Evolutionary conservation across 2,797 vertebrate genomes (phyloP), one percentile per base, ranked within the genome.

Genomic region (Sphaeramia orbicularis): DNA sequence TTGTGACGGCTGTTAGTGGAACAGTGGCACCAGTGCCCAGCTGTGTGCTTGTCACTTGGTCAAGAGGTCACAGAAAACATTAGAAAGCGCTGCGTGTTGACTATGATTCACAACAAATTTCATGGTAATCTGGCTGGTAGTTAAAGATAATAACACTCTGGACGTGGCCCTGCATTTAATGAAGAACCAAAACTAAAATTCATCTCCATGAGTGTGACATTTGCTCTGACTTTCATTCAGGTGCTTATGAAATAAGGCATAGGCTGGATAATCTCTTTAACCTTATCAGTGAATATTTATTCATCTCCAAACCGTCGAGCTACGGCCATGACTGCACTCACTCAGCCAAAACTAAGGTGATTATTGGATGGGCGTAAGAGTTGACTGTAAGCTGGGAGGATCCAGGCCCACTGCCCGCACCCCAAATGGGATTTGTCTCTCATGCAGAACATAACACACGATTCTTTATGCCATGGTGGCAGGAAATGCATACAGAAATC

Each of bases 291-390:
- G 38, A 69, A 65, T 64, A 41, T 80, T 65, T 79, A 84, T 79
- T 83, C 71, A 42, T 76, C 64, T 70, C 49, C 68, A 38, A 52
- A 24, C 54, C 0, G 7, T 57, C 14, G 18, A 7, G 50, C 21
- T 27, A 35, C 24, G 40, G 57, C 57, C 48, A 6, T 54, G 43
- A 58, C 62, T 48, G 18, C 3, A 72, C 68, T 65, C 69, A 10
- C 66, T 84, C 76, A 80, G 74, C 81, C 67, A 59, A 50, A 50
- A 19, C 80, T 81, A 71, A 82, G 78, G 67, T 76, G 76, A 85
- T 83, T 79, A 78, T 30, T 63, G 72, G 73, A 52, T 12, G 40
- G 47, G 65, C 59, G 67, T 65, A 61, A 15, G 61, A 50, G 71
- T 63, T 49, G 81, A 83, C 65, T 59, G 56, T 68, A 60, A 69